Evolutionary conservation across 2,888 invertebrate genomes (phyloP), one percentile per base, ranked within the genome.

Genomic region (Metellina segmentata): DNA sequence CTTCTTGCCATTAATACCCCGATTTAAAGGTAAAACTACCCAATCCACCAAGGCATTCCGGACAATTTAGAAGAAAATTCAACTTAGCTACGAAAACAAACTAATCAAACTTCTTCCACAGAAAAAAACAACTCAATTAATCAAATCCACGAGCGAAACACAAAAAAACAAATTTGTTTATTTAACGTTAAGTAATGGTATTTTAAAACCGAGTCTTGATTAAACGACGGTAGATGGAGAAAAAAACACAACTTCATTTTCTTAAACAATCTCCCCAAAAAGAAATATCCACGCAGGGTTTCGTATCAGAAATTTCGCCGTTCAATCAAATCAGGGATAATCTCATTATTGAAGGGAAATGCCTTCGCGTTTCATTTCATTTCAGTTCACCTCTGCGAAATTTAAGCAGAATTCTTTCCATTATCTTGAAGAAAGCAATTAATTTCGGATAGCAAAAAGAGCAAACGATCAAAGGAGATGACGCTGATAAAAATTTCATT

Each of bases 401-500:
- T 77, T 77, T 77, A 77, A 51, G 34, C 77, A 13, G 77, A 51
- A 77, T 16, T 19, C 77, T 51, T 16, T 19, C 51, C 51, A 51
- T 77, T 77, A 51, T 20, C 16, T 51, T 52, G 51, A 7, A 7
- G 52, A n/a, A 77, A 51, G 77, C 77, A 77, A 77, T 77, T 77
- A 77, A 77, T 77, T 77, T 51, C 77, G 34, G 9, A n/a, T 34
- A 34, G 34, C 34, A 19, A 52, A 77, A 75, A 13, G 75, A 75
- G 75, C 75, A 48, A 34, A 16, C 48, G 6, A 34, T 34, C 34
- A 34, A 34, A 34, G 34, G 34, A 34, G 75, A 7, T n/a, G 49
- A 48, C 16, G n/a, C 81, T 81, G 19, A 81, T 81, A 81, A 81
- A 81, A 81, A 81, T 53, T 48, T 81, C 81, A 81, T 81, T 81